phyloP scores from a whole-genome alignment of 2,113 vertebrate genomes.

The Syngnathus scovelli region DNA sequence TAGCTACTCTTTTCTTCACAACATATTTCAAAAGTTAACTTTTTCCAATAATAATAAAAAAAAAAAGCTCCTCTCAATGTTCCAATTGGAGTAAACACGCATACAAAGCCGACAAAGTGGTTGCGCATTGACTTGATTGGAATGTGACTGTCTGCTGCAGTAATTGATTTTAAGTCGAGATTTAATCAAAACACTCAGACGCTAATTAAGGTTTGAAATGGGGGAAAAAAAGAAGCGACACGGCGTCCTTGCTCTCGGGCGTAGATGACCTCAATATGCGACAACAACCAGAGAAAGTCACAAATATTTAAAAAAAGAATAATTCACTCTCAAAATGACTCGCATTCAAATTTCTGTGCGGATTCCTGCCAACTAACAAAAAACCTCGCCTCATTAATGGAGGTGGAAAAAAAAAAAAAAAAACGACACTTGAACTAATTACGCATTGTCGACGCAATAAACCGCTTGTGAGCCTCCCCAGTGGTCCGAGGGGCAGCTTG shows the following conservation, averaged over 20 bases:
- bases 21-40: neutral
- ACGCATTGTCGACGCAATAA: neutral
- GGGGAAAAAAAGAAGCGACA: neutral
- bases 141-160: constrained; percentile 25
- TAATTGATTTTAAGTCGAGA: constrained; percentile 55
- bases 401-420: neutral
- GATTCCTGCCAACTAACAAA: neutral
- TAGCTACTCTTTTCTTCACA: neutral
- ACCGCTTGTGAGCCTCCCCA: neutral
- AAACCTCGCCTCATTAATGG: neutral
- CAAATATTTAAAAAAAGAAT: no score
- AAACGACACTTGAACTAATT: neutral
- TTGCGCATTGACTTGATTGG: constrained; percentile 25
- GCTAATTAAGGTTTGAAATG: constrained; percentile 56
- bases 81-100: neutral
- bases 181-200: constrained; percentile 46
- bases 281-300: neutral
- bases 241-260: constrained; percentile 53
- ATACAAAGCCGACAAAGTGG: constrained; percentile 15
- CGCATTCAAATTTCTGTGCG: neutral
- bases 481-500: constrained; percentile 26
- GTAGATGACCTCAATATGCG: constrained; percentile 35
- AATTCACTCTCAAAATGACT: no score
- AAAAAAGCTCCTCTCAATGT: neutral
- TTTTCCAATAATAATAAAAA: neutral